Base-by-base conservation (phyloP, 2,888 invertebrate genomes). In the Agriotes lineatus region DNA sequence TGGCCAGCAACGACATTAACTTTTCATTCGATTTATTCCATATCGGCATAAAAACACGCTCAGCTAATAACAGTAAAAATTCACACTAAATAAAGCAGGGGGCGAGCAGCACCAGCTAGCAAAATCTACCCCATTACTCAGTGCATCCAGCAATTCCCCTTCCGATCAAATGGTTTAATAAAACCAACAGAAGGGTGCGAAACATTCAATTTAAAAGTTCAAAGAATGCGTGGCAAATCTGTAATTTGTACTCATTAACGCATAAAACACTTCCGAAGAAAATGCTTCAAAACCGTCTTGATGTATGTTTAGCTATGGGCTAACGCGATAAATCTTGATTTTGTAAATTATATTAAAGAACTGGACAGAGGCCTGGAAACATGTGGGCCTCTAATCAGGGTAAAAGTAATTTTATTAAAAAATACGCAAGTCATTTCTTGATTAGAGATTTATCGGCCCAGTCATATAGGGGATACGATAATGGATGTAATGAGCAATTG, bases 171-270 rank as follows among this genome's bases (percentile, higher is more conserved):
- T 79, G 81, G 80, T 82, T 82, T 82, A 82, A 82, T 82, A 82
- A 82, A 81, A 82, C 79, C 79, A 74, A 76, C 76, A 67, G 77
- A 76, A 75, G 78, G 77, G 80, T 77, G 79, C 73, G 74, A 77
- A 79, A 79, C 78, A 79, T 83, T 80, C 83, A 84, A 84, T 84
- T 84, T 83, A 82, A 84, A 84, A 84, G 77, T 83, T 82, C 79
- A 72, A 73, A 81, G 82, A 82, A 82, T 80, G 84, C 83, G 83
- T 81, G 79, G 79, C 84, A 80, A 84, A 84, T 84, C 81, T 79
- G 81, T 80, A 81, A 83, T 83, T 84, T 76, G 83, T 81, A 79
- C 81, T 81, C 79, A 39, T 60, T 60, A 39, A 30, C 44, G 3
- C 25, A 25, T 25, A 7, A 25, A 25, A n/a, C n/a, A n/a, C n/a